These are phyloP conservation scores for Hypomecis atomaria DNA, from an alignment of 2,888 invertebrate species.

Conservation along the genomic window DNA sequence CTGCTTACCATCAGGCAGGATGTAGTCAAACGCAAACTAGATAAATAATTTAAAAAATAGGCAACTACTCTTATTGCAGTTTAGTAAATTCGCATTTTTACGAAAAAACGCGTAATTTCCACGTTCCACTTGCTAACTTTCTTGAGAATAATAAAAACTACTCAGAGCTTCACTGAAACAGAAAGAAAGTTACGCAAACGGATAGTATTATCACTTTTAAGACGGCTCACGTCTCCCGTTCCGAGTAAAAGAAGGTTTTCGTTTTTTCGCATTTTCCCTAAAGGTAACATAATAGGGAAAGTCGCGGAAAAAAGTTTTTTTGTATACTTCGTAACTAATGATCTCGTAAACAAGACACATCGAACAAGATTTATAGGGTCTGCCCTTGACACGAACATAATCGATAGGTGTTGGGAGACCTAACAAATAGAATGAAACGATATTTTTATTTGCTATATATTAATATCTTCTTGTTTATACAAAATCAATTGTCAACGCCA, in stretches of 20 bases:
- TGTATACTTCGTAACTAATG: constrained; percentile 53
- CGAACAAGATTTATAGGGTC: constrained; percentile 50
- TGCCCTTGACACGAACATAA: constrained; percentile 35
- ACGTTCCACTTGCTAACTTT: constrained; percentile 11
- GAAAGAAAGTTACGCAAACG: constrained; percentile 24
- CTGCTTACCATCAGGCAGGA: too few relatives aligned
- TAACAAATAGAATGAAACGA: constrained; percentile 24
- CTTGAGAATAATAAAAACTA: constrained; percentile 17
- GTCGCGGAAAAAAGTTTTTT: constrained; percentile 32
- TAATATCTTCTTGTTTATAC: background rate
- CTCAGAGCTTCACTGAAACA: constrained; percentile 12
- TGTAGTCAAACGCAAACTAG: too few relatives aligned
- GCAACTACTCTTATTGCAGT: background rate
- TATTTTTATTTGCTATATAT: constrained; percentile 14
- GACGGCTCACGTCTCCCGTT: constrained; percentile 20
- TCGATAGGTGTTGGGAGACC: constrained; percentile 33
- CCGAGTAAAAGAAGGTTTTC: constrained; percentile 14
- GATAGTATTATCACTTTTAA: constrained; percentile 13
- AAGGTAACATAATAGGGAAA: constrained; percentile 28
- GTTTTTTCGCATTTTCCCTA: constrained; percentile 29
- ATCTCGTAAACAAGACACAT: constrained; percentile 57
- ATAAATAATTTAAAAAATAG: too few relatives aligned
- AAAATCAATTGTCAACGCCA: too few relatives aligned
- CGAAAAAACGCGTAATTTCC: constrained; percentile 4
- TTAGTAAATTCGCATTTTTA: background rate